A percentile compares a stretch with the other conserved stretches of the same genome.
Evolutionary conservation across 2,888 invertebrate species (phyloP).

Genomic region (Creontiades dilutus): DNA sequence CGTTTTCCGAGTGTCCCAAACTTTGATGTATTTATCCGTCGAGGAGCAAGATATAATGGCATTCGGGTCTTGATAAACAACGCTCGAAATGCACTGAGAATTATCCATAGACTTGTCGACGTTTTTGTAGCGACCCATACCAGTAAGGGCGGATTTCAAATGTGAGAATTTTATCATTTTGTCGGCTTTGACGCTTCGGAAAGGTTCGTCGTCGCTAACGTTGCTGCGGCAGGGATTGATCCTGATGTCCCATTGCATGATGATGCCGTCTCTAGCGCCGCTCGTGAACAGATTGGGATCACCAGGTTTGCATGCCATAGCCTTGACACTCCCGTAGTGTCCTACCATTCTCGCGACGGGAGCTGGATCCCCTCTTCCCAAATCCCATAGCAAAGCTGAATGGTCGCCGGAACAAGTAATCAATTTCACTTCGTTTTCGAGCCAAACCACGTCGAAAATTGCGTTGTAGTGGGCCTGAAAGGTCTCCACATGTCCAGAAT

Average conservation of each 20-base stretch:
- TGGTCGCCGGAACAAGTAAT: conserved; percentile 93
- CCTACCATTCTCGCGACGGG: conserved; percentile 82
- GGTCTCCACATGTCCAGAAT: neutral
- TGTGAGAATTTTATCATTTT: conserved; percentile 47
- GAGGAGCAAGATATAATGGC: conserved; percentile 55
- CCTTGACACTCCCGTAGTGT: conserved; percentile 91
- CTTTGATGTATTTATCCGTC: conserved; percentile 83
- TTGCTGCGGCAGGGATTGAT: conserved; percentile 9
- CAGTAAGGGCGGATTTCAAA: conserved; percentile 9
- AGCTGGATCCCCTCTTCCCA: conserved; percentile 78
- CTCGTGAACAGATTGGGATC: conserved; percentile 90
- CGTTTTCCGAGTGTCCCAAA: conserved; percentile 92
- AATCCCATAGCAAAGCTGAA: conserved; percentile 89
- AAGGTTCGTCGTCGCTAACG: neutral
- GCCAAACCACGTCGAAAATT: conserved; percentile 94
- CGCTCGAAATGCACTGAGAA: conserved; percentile 50
- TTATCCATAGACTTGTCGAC: conserved; percentile 19
- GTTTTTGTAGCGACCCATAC: neutral
- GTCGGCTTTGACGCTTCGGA: conserved; percentile 46
- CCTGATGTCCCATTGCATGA: conserved; percentile 91
- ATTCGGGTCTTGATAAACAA: conserved; percentile 25
- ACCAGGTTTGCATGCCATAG: conserved; percentile 85
- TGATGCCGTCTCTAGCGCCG: conserved; percentile 92
- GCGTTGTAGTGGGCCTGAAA: conserved; percentile 87
- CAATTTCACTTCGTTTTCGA: conserved; percentile 86